Percentiles rank a stretch among this genome's conserved stretches.
Evolutionary conservation across 1,140 invertebrate genomes (phyloP).

Genomic region (Popillia japonica): DNA sequence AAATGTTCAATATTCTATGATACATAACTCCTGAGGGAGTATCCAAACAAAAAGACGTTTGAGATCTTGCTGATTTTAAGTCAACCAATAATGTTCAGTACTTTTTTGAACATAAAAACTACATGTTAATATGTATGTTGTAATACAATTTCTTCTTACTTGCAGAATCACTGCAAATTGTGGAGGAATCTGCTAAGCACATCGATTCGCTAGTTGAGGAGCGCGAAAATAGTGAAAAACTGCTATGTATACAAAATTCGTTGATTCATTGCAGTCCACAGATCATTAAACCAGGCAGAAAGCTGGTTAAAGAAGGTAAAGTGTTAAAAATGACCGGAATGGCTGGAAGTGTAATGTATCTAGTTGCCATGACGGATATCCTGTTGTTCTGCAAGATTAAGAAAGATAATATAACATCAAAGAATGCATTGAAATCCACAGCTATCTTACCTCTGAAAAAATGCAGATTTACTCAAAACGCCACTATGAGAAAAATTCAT

Average conservation of each 20-base stretch:
- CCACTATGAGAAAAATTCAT: constrained; percentile 63
- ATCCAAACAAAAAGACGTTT: too few relatives aligned
- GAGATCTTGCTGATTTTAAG: too few relatives aligned
- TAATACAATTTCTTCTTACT: too few relatives aligned
- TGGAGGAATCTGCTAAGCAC: constrained; percentile 73
- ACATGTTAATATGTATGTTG: too few relatives aligned
- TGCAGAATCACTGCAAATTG: constrained; percentile 71
- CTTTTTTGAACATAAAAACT: too few relatives aligned
- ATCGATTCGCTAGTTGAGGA: constrained; percentile 77
- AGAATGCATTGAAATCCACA: constrained; percentile 65
- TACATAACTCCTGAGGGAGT: too few relatives aligned
- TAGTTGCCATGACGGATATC: constrained; percentile 67
- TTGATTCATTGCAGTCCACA: constrained; percentile 68
- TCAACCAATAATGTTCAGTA: too few relatives aligned
- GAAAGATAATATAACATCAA: constrained; percentile 51
- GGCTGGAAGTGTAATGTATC: constrained; percentile 61
- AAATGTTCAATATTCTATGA: too few relatives aligned
- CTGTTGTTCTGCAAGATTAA: constrained; percentile 70
- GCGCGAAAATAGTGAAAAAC: constrained; percentile 74
- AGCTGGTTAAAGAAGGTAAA: constrained; percentile 74
- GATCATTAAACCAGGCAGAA: constrained; percentile 73
- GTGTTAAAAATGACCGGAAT: constrained; percentile 70
- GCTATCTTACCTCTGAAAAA: constrained; percentile 70
- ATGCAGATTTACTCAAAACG: constrained; percentile 65
- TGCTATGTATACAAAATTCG: constrained; percentile 73